Percentiles rank a stretch among this genome's conserved stretches.
Conservation (phyloP, 2,888 invertebrate genomes). For the Agrotis segetum region DNA sequence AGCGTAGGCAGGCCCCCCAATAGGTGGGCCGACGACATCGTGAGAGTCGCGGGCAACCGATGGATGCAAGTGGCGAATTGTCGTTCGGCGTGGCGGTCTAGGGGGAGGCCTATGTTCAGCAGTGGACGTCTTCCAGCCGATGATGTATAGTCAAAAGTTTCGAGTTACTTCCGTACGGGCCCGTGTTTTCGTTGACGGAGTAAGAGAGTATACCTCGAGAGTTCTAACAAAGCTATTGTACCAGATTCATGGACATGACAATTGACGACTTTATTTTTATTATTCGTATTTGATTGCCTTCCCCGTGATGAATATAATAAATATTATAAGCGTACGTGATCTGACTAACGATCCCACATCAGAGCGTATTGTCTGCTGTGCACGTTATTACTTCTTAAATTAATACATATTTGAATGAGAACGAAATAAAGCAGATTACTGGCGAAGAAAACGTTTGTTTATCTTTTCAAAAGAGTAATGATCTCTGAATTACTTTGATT, state of each 20-base stretch:
- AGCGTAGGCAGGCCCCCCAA: too few species aligned
- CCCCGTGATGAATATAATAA: conserved; percentile 15
- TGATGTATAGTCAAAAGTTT: too few species aligned
- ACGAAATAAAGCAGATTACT: conserved; percentile 24
- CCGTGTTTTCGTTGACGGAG: too few species aligned
- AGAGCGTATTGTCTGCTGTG: not conserved
- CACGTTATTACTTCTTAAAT: not conserved
- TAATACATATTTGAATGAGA: conserved; percentile 8
- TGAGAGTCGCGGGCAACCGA: too few species aligned
- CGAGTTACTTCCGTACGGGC: too few species aligned
- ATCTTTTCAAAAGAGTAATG: conserved; percentile 10
- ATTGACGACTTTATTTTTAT: conserved; percentile 9
- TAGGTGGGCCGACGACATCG: too few species aligned
- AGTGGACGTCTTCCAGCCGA: too few species aligned
- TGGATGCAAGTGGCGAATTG: too few species aligned
- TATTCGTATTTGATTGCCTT: conserved; percentile 8
- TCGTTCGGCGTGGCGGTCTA: too few species aligned
- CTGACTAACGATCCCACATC: not conserved
- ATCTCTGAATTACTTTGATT: conserved; percentile 4
- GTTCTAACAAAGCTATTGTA: not conserved
- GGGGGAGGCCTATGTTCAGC: too few species aligned
- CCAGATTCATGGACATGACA: conserved; percentile 1
- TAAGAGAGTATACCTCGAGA: too few species aligned
- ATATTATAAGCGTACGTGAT: conserved; percentile 20
- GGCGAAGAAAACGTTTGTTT: conserved; percentile 3